These are phyloP conservation scores for Corella eumyota DNA, from an alignment of 23 tunicate genomes.

Conservation along the genomic window DNA sequence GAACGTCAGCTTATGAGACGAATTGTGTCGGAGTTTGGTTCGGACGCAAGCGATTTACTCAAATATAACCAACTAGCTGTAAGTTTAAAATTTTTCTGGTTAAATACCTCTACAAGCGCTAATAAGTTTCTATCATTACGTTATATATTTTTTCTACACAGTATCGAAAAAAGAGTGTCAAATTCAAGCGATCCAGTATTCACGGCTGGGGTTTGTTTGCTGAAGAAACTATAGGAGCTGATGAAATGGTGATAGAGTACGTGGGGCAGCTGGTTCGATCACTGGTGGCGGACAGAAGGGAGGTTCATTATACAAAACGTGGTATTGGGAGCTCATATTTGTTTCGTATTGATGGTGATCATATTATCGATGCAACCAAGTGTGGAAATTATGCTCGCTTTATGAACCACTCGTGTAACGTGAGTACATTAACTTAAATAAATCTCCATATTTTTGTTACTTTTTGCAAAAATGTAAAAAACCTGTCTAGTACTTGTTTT, in stretches of 20 bases:
- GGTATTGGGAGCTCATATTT: slow-evolving; percentile 96
- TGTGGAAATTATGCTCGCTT: slow-evolving; percentile 91
- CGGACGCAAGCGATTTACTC: slow-evolving; percentile 74
- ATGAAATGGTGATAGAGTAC: slow-evolving; percentile 97
- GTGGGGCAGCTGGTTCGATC: slow-evolving; percentile 90
- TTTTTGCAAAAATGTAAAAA: too few relatives aligned
- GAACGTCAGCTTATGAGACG: slow-evolving; percentile 86
- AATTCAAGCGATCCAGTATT: slow-evolving; percentile 73
- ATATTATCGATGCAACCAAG: slow-evolving; percentile 93
- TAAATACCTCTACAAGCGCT: too few relatives aligned
- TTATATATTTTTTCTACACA: slow-evolving; percentile 4
- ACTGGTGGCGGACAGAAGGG: slow-evolving; percentile 74
- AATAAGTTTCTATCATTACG: too few relatives aligned
- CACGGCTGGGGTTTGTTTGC: slow-evolving; percentile 99
- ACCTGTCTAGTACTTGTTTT: too few relatives aligned
- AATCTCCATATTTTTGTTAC: too few relatives aligned
- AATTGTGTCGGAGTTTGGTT: slow-evolving; percentile 83
- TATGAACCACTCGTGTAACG: slow-evolving; percentile 96
- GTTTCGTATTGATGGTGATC: slow-evolving; percentile 87
- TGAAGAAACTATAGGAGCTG: slow-evolving; percentile 86
- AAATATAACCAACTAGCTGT: slow-evolving; percentile 96
- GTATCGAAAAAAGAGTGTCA: slow-evolving; percentile 94
- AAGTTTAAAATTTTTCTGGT: slow-evolving; percentile 3
- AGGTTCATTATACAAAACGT: slow-evolving; percentile 69
- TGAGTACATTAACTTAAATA: slow-evolving; percentile 34